Percentiles rank a stretch among this genome's conserved stretches.
These are phyloP conservation scores for Vidua chalybeata DNA, from an alignment of 2,113 vertebrate species.

Conservation along the genomic window DNA sequence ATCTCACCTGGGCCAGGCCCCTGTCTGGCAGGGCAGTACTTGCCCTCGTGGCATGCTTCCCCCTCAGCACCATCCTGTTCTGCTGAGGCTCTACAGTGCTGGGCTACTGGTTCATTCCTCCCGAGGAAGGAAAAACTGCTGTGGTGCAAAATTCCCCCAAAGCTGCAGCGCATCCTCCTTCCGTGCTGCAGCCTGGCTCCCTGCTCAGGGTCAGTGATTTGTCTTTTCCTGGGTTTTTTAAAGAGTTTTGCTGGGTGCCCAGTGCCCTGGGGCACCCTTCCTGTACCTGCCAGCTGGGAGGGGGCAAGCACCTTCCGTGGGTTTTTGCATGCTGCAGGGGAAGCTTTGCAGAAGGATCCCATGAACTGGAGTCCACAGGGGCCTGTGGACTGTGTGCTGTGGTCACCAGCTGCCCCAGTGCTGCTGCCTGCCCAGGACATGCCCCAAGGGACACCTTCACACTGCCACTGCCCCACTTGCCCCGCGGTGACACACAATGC, in stretches of 20 bases:
- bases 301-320: rapidly evolving
- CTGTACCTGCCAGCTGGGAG: background rate
- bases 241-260: background rate
- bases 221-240: background rate
- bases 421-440: background rate
- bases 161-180: background rate
- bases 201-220: background rate
- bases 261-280: no score
- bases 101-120: background rate
- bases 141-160: background rate
- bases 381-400: background rate
- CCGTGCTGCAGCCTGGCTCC: background rate
- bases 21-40: background rate
- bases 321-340: background rate
- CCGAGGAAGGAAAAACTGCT: background rate
- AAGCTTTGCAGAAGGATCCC: background rate
- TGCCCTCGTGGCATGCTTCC: rapidly evolving
- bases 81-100: background rate
- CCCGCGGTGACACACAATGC: background rate
- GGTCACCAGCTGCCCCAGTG: background rate
- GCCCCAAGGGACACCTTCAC: background rate
- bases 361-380: rapidly evolving
- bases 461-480: background rate
- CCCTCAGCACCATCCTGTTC: background rate
- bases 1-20: background rate